phyloP scores from a whole-genome alignment of 2,797 vertebrate genomes.

The Xiphophorus birchmanni region DNA sequence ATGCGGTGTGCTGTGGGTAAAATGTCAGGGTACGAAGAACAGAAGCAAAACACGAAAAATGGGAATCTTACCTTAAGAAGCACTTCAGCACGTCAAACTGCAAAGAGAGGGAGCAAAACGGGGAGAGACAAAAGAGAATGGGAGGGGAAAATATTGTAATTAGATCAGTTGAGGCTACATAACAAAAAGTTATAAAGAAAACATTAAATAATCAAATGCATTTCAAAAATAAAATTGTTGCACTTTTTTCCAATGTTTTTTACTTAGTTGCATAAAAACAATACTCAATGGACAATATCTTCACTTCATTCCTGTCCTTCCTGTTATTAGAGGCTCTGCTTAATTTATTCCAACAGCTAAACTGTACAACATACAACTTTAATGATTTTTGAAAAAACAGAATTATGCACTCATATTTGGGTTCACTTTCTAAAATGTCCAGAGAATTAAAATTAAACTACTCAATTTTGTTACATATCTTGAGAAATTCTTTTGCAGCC shows the following conservation, averaged over 20 bases:
- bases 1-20: conserved; percentile 54
- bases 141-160: conserved; percentile 32
- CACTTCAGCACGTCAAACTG: conserved; percentile 68
- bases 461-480: neutral
- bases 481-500: neutral
- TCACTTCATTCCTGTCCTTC: too few species aligned
- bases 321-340: too few species aligned
- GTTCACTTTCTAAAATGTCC: neutral
- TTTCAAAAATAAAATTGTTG: neutral
- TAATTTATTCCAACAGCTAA: too few species aligned
- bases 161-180: conserved; percentile 34
- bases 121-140: conserved; percentile 14
- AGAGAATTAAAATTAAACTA: neutral
- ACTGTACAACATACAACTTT: neutral
- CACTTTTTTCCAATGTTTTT: neutral
- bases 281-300: too few species aligned
- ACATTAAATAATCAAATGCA: neutral
- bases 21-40: conserved; percentile 51
- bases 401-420: neutral
- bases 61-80: conserved; percentile 73
- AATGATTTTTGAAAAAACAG: neutral
- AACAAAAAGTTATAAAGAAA: conserved; percentile 44
- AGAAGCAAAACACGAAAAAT: conserved; percentile 38
- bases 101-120: conserved; percentile 14
- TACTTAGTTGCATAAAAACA: too few species aligned